phyloP scores from a whole-genome alignment of 2,113 vertebrate species.

The Hirundichthys speculiger region DNA sequence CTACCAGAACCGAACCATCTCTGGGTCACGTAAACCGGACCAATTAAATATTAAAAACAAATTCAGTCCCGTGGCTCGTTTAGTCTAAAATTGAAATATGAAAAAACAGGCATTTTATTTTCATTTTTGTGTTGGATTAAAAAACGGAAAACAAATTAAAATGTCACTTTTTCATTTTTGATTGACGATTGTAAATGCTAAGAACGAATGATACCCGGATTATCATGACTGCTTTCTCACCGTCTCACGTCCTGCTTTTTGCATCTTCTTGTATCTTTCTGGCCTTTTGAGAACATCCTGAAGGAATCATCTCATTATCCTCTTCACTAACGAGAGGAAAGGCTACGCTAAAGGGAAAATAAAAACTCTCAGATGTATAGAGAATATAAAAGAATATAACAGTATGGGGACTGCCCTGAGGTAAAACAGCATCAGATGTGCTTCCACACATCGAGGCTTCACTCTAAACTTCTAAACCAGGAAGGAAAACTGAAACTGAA shows the following conservation, averaged over 20 bases:
- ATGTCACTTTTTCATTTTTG: too few species aligned
- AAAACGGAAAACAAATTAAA: too few species aligned
- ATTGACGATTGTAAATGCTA: not conserved
- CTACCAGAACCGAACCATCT: too few species aligned
- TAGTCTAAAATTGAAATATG: too few species aligned
- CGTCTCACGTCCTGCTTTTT: not conserved
- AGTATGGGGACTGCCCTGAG: conserved; percentile 59
- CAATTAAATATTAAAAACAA: too few species aligned
- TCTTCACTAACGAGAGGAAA: conserved; percentile 34
- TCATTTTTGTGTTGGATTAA: too few species aligned
- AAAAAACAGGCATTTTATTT: too few species aligned
- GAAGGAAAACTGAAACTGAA: conserved; percentile 1
- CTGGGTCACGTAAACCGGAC: too few species aligned
- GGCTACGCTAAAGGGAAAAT: not conserved
- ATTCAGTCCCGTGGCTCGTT: too few species aligned
- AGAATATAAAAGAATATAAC: too few species aligned
- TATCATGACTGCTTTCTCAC: not conserved
- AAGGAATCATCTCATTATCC: conserved; percentile 49
- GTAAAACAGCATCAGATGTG: conserved; percentile 21
- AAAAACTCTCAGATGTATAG: conserved; percentile 16
- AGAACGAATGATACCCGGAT: not conserved
- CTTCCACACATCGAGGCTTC: not conserved
- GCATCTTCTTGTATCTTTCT: too few species aligned
- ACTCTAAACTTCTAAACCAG: conserved; percentile 6
- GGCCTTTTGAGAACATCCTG: conserved; percentile 43